phyloP scores from a whole-genome alignment of 1,140 invertebrate species.

The Polypedilum pembai region DNA sequence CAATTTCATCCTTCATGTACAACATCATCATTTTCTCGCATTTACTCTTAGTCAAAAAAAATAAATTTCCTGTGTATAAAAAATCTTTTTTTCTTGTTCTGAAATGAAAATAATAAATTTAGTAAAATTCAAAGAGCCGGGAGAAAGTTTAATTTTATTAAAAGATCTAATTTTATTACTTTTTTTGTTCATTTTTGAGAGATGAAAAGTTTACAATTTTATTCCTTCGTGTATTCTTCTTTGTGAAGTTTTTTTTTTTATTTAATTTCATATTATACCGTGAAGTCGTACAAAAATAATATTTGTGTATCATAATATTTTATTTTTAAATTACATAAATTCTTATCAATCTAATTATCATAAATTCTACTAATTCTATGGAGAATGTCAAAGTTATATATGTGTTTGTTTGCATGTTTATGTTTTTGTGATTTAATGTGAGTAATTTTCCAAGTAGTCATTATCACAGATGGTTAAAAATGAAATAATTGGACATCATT shows the following conservation, averaged over 20 bases:
- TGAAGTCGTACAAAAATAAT: no score
- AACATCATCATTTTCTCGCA: not conserved
- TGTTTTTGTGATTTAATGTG: not conserved
- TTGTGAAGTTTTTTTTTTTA: not conserved
- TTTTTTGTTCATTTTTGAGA: constrained; percentile 6
- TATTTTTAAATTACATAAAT: no score
- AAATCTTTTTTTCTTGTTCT: not conserved
- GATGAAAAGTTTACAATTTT: not conserved
- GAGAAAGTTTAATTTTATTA: not conserved
- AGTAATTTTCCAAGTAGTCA: not conserved
- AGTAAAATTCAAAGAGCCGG: not conserved
- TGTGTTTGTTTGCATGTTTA: not conserved
- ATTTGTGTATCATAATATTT: no score
- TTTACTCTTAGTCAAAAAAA: not conserved
- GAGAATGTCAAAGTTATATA: not conserved
- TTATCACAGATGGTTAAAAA: constrained; percentile 18
- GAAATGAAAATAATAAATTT: not conserved
- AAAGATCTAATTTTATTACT: constrained; percentile 13
- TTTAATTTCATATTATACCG: not conserved
- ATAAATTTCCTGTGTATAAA: not conserved
- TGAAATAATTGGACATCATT: constrained; percentile 9
- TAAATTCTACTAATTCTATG: no score
- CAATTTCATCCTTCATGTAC: not conserved
- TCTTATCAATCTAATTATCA: no score
- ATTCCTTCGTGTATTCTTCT: not conserved